A percentile compares a stretch with the other conserved stretches of the same genome.
These are phyloP conservation scores for Dicycla oo DNA, from an alignment of 2,888 invertebrate species.

Conservation along the genomic window DNA sequence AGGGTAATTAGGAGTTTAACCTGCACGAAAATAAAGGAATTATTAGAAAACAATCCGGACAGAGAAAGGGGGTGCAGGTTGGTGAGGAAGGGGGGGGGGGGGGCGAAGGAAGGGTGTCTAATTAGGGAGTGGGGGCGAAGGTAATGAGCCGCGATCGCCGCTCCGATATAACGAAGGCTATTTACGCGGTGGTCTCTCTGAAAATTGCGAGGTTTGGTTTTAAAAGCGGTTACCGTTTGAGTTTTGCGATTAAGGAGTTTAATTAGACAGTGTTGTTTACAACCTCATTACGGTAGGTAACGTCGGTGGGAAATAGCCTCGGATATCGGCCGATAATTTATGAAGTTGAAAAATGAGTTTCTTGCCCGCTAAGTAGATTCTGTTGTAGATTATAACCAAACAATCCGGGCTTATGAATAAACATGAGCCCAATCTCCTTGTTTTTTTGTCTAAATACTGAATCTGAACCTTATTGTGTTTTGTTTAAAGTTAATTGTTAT, in stretches of 20 bases:
- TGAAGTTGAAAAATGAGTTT: slow-evolving; percentile 88
- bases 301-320: slow-evolving; percentile 81
- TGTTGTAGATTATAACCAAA: slow-evolving; percentile 79
- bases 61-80: slow-evolving; percentile 66
- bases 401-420: slow-evolving; percentile 82
- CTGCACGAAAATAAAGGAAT: slow-evolving; percentile 86
- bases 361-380: slow-evolving; percentile 80
- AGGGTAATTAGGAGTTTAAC: slow-evolving; percentile 83
- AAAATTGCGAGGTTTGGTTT: slow-evolving; percentile 90
- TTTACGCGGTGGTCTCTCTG: slow-evolving; percentile 88
- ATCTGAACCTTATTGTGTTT: slow-evolving; percentile 65
- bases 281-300: slow-evolving; percentile 88
- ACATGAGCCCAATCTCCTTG: slow-evolving; percentile 76
- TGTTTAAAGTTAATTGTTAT: slow-evolving; percentile 64
- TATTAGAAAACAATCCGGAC: slow-evolving; percentile 89
- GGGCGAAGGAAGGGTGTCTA: slow-evolving; percentile 82
- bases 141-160: slow-evolving; percentile 90
- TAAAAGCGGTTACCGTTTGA: slow-evolving; percentile 90
- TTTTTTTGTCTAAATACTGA: slow-evolving; percentile 53
- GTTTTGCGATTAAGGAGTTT: slow-evolving; percentile 90
- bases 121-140: slow-evolving; percentile 86
- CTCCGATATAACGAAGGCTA: slow-evolving; percentile 89
- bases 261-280: slow-evolving; percentile 90
- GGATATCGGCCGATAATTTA: slow-evolving; percentile 88
- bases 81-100: slow-evolving; percentile 59